A percentile compares a stretch with the other conserved stretches of the same genome.
These are phyloP conservation scores for Lacanobia wlatinum DNA, from an alignment of 2,888 invertebrate genomes.

Conservation along the genomic window DNA sequence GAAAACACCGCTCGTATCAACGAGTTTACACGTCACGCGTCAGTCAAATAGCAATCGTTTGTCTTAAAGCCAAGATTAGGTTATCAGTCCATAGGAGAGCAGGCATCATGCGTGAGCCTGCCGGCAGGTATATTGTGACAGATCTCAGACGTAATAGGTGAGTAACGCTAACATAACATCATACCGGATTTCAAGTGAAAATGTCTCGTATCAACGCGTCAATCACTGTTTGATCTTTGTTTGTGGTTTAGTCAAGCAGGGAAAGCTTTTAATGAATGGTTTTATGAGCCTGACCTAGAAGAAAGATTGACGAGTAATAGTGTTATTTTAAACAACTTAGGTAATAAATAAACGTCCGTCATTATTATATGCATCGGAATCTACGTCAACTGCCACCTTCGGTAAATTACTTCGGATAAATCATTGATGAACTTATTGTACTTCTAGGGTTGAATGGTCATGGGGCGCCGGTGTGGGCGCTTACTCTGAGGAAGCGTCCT, in stretches of 20 bases:
- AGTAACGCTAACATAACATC: conserved; percentile 6
- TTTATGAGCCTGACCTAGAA: background rate
- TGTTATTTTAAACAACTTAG: background rate
- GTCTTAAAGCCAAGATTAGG: conserved; percentile 27
- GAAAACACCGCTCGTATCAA: conserved; percentile 37
- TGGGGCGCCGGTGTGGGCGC: too few relatives aligned
- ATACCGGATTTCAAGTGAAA: conserved; percentile 7
- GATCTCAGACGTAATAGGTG: background rate
- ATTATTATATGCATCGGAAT: background rate
- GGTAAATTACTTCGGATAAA: background rate
- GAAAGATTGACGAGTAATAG: too few relatives aligned
- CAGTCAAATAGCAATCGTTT: conserved; percentile 5
- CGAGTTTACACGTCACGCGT: conserved; percentile 7
- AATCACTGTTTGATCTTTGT: background rate
- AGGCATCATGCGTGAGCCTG: background rate
- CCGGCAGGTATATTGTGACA: conserved; percentile 9
- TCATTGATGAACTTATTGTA: background rate
- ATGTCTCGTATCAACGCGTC: background rate
- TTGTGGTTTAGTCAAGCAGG: background rate
- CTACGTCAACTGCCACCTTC: background rate
- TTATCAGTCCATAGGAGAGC: conserved; percentile 16
- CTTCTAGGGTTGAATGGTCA: too few relatives aligned
- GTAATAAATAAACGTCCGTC: background rate
- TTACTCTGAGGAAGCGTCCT: too few relatives aligned
- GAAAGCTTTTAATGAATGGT: background rate